Percentiles rank a stretch among this genome's conserved stretches.
Evolutionary conservation across 2,888 invertebrate species (phyloP).

Genomic region (Anodontia alba): DNA sequence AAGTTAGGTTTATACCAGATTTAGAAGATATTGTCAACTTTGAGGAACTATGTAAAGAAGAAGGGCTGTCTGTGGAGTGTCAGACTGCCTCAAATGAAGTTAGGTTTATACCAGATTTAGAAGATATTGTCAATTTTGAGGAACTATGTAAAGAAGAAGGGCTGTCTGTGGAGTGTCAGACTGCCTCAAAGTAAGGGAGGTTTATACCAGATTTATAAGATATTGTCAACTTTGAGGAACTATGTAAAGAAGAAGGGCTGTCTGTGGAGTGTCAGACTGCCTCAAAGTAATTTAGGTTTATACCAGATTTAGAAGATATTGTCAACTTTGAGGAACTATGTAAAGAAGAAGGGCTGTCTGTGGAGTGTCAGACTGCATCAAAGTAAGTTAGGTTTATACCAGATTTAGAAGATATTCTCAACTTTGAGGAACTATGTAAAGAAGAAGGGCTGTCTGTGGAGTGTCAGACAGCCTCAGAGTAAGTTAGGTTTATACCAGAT

Average conservation of each 20-base stretch:
- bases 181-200: slow-evolving; percentile 85
- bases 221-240: slow-evolving; percentile 88
- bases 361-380: slow-evolving; percentile 86
- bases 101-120: slow-evolving; percentile 94
- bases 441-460: slow-evolving; percentile 88
- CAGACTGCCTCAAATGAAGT: slow-evolving; percentile 83
- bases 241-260: slow-evolving; percentile 88
- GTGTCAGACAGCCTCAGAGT: slow-evolving; percentile 86
- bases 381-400: slow-evolving; percentile 91
- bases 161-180: slow-evolving; percentile 87
- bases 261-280: slow-evolving; percentile 87
- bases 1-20: slow-evolving; percentile 92
- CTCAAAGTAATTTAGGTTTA: slow-evolving; percentile 88
- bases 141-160: slow-evolving; percentile 88
- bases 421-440: slow-evolving; percentile 88
- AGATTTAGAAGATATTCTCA: slow-evolving; percentile 89
- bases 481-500: slow-evolving; percentile 92
- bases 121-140: slow-evolving; percentile 88
- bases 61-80: slow-evolving; percentile 88
- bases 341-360: slow-evolving; percentile 87
- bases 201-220: slow-evolving; percentile 93
- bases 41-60: slow-evolving; percentile 88
- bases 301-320: slow-evolving; percentile 91
- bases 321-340: slow-evolving; percentile 89
- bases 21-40: slow-evolving; percentile 89